Evolutionary conservation across 2,797 vertebrate genomes (phyloP).

Genomic region (Pyrocephalus nanus): DNA sequence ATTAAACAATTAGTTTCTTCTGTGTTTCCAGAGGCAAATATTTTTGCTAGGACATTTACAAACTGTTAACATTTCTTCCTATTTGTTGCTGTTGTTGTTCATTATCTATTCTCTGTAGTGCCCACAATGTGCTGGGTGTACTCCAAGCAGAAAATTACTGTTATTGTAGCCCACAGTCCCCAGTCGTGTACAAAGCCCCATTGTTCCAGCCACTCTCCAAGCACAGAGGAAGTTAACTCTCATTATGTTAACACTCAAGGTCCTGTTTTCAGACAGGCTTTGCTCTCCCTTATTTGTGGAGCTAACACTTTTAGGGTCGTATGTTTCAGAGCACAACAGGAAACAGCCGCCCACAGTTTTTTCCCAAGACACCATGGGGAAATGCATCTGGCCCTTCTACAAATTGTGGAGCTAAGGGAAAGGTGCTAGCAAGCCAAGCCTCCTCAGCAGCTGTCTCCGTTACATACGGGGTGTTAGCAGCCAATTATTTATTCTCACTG

Average conservation of each 20-base stretch:
- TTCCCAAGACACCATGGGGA: not conserved
- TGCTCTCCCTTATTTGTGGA: not conserved
- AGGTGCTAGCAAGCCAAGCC: not conserved
- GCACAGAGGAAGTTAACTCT: conserved; percentile 23
- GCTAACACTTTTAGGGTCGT: not conserved
- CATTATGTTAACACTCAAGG: not conserved
- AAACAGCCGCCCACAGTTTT: not conserved
- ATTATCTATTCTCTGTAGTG: conserved; percentile 42
- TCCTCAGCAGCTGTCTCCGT: not conserved
- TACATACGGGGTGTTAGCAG: not conserved
- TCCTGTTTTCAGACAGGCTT: not conserved
- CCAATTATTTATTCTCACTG: not conserved
- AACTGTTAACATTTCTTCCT: conserved; percentile 36
- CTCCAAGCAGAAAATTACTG: conserved; percentile 58
- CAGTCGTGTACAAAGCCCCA: not conserved
- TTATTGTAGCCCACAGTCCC: conserved; percentile 30
- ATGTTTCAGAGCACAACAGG: not conserved
- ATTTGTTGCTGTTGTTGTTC: conserved; percentile 28
- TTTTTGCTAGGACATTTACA: conserved; percentile 26
- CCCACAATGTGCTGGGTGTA: conserved; percentile 42
- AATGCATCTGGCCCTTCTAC: not conserved
- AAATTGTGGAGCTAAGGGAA: not conserved
- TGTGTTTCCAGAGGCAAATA: conserved; percentile 48
- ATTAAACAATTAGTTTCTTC: conserved; percentile 33
- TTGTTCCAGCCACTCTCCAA: conserved; percentile 32